Percentiles rank a stretch among this genome's conserved stretches.
Evolutionary conservation across 2,113 vertebrate genomes (phyloP).

Genomic region (Stictonetta naevosa): DNA sequence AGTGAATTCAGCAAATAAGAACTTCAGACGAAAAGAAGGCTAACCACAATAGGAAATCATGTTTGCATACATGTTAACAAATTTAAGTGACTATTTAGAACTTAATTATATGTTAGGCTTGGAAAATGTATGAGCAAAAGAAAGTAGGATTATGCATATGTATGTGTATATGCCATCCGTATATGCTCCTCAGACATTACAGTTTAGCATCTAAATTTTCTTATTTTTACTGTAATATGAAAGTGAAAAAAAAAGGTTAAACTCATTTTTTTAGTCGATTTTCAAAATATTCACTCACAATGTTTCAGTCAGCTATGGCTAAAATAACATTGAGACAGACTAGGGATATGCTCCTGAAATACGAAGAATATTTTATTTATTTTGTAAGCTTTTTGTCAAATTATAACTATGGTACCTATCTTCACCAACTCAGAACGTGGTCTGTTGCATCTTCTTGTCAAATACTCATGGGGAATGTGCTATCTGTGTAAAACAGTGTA

Average conservation of each 20-base stretch:
- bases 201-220: not conserved
- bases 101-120: slow-evolving; percentile 24
- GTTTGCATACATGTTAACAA: not conserved
- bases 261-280: not conserved
- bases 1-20: not conserved
- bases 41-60: not conserved
- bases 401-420: not conserved
- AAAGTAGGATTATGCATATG: not conserved
- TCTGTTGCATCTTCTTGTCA: not conserved
- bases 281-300: not conserved
- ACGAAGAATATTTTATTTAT: not conserved
- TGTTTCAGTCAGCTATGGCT: not conserved
- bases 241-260: not conserved
- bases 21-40: not conserved
- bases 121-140: not conserved
- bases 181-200: not conserved
- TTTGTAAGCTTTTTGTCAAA: not conserved
- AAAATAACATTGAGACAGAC: not conserved
- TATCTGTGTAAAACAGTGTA: not conserved
- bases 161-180: not conserved
- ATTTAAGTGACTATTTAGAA: not conserved
- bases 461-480: not conserved
- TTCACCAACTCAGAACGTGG: not conserved
- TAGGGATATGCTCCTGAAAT: not conserved
- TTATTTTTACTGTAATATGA: not conserved